These are phyloP conservation scores for Colletes collaris DNA, from an alignment of 2,888 invertebrate genomes.

Conservation along the genomic window DNA sequence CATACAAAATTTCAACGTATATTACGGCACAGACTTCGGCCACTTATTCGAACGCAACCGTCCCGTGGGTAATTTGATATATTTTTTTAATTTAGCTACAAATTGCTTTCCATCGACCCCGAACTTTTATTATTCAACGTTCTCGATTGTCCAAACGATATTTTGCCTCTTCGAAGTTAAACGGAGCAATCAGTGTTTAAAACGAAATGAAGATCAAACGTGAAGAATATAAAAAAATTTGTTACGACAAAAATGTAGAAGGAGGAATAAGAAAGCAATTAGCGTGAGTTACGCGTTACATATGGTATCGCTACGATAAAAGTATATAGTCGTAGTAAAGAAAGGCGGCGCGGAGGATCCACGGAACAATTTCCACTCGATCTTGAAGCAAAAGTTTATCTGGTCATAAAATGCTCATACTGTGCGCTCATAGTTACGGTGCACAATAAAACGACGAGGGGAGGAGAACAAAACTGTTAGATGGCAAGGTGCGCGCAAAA, in stretches of 20 bases:
- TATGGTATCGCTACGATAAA: too few species aligned
- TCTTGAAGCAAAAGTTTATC: background rate
- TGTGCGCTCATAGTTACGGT: too few species aligned
- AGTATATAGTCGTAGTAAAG: too few species aligned
- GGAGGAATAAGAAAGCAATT: too few species aligned
- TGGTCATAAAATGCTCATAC: background rate
- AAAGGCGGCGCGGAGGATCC: too few species aligned
- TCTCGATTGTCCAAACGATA: background rate
- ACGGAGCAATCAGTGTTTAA: background rate
- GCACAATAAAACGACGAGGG: background rate
- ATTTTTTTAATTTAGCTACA: background rate
- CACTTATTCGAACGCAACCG: too few species aligned
- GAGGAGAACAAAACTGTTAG: background rate
- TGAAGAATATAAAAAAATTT: background rate
- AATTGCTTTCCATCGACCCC: background rate
- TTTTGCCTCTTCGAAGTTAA: background rate
- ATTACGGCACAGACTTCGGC: too few species aligned
- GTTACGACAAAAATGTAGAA: too few species aligned
- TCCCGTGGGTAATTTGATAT: too few species aligned
- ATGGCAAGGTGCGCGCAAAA: slow-evolving; percentile 17
- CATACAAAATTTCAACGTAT: too few species aligned
- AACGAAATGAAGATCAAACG: background rate
- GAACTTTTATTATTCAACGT: background rate
- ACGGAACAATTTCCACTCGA: too few species aligned
- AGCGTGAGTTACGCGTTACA: too few species aligned